Conservation (phyloP, 2,113 vertebrate genomes). For the Muntiacus reevesi region DNA sequence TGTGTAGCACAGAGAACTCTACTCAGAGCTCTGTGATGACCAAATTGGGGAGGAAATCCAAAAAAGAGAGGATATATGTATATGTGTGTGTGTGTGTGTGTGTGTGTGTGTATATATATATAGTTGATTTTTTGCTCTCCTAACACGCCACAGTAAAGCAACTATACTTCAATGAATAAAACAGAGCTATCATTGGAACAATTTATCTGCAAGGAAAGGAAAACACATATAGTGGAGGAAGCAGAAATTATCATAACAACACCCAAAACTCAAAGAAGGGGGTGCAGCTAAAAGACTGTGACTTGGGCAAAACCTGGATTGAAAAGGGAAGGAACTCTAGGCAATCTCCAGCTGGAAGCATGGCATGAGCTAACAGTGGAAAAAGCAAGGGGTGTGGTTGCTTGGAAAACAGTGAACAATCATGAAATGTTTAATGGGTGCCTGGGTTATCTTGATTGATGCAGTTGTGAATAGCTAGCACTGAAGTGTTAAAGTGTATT, state of each 20-base stretch:
- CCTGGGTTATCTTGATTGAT: not conserved
- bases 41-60: not conserved
- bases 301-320: not conserved
- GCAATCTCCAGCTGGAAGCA: not conserved
- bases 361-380: not conserved
- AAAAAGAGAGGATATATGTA: not conserved
- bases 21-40: not conserved
- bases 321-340: not conserved
- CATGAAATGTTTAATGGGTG: not conserved
- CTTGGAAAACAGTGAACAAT: not conserved
- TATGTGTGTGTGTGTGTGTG: too few species aligned
- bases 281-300: not conserved
- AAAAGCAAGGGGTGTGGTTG: not conserved
- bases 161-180: not conserved
- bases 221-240: not conserved
- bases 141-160: not conserved
- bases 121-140: not conserved
- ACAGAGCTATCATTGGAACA: not conserved
- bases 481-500: not conserved
- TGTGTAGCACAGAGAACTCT: not conserved
- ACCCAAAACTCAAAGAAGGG: not conserved
- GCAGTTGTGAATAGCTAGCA: not conserved
- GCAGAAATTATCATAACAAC: not conserved
- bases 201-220: too few species aligned
- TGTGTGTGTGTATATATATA: not conserved